Base-by-base conservation (phyloP, 1,140 invertebrate species). In the Nilaparvata lugens region DNA sequence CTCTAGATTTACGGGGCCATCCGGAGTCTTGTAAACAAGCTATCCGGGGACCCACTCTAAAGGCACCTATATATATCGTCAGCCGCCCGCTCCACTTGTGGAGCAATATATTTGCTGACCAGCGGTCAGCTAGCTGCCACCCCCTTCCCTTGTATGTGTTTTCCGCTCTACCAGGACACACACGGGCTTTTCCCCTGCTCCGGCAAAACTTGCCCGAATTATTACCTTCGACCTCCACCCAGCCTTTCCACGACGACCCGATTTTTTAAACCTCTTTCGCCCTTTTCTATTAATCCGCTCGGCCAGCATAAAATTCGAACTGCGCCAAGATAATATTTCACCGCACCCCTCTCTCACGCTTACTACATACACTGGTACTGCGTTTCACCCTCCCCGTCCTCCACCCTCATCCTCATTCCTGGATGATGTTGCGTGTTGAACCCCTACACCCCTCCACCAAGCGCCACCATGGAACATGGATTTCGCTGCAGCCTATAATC, bases 261-360 rank as follows among this genome's bases (percentile, higher is more conserved):
- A 48, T 48, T 48, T 48, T 48, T 48, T 48, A 48, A 48, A 18
- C 45, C 45, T 48, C 45, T 48, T 48, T 48, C 14, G 45, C 21
- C 45, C 45, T 48, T 48, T 48, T 48, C 45, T 48, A 48, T 48
- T 48, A 48, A 48, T 48, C 45, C 45, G 45, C 45, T 23, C 45
- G 16, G 45, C 45, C 21, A 48, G 45, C 45, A 48, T 48, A 48
- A 48, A 48, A 48, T 48, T 48, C 45, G 21, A 48, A 23, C 45
- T 48, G 45, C 45, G 45, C 45, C 45, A 48, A 48, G 45, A 48
- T 48, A 18, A 48, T 48, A 48, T 48, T 48, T 48, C 45, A 48
- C 45, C 13, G 28, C 9, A 9, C 28, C 3, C 28, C 28, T 9
- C 28, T 9, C n/a, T n/a, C n/a, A n/a, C n/a, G n/a, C n/a, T n/a